Evolutionary conservation across 1,140 invertebrate species (phyloP).

Genomic region (Sinonovacula constricta): DNA sequence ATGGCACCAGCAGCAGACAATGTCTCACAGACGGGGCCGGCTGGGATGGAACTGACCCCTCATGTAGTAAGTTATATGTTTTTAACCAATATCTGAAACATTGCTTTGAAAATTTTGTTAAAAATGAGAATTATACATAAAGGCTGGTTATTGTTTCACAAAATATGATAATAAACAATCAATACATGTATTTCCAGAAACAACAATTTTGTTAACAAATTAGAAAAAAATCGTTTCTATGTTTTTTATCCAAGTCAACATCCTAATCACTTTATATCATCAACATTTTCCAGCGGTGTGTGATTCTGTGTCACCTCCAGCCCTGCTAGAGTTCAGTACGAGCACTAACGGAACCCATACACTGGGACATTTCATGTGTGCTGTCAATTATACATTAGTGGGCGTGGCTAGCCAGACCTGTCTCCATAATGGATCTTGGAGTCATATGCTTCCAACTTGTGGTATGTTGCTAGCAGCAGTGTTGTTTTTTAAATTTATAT

Average conservation of each 20-base stretch:
- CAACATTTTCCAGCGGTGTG: not conserved
- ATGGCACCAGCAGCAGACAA: not conserved
- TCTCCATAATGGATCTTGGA: not conserved
- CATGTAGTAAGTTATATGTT: slow-evolving; percentile 19
- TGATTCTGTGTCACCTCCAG: not conserved
- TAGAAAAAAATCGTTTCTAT: no score
- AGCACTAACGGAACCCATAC: not conserved
- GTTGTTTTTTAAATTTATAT: no score
- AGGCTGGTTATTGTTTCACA: no score
- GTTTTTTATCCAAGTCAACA: no score
- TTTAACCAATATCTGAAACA: not conserved
- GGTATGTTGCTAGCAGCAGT: no score
- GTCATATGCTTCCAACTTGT: not conserved
- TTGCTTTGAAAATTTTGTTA: not conserved
- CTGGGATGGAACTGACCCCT: slow-evolving; percentile 24
- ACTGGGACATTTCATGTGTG: not conserved
- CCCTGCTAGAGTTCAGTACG: not conserved
- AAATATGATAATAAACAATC: no score
- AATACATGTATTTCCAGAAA: no score
- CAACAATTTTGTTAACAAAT: no score
- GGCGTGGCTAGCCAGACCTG: not conserved
- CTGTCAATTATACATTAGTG: not conserved
- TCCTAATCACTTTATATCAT: no score
- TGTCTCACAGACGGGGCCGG: slow-evolving; percentile 19
- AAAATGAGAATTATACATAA: not conserved